Evolutionary conservation across 2,797 vertebrate genomes (phyloP).

Genomic region (Dermochelys coriacea): DNA sequence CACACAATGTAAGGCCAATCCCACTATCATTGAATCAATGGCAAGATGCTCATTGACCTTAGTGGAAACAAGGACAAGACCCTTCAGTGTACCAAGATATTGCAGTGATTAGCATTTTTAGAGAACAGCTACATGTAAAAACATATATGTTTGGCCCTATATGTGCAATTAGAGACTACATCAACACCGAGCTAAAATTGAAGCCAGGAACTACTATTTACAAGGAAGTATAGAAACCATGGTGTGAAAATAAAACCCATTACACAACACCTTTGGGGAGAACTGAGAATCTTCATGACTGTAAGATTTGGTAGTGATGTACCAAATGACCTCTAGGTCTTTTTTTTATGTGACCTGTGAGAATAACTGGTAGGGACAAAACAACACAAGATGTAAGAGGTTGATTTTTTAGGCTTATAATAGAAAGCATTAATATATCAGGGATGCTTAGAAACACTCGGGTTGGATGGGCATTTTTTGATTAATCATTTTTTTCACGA

Average conservation of each 20-base stretch:
- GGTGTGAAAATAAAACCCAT: not conserved
- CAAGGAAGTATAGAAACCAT: not conserved
- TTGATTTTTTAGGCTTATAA: not conserved
- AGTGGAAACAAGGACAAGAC: not conserved
- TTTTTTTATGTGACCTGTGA: not conserved
- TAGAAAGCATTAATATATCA: not conserved
- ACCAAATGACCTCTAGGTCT: rapidly evolving
- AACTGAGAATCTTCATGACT: not conserved
- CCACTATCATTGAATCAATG: not conserved
- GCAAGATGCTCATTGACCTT: not conserved
- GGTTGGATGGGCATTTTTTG: not conserved
- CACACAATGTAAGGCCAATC: constrained; percentile 21
- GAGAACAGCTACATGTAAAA: not conserved
- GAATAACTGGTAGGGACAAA: constrained; percentile 22
- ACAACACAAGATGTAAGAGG: not conserved
- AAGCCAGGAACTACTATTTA: not conserved
- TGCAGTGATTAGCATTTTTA: not conserved
- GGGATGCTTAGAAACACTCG: not conserved
- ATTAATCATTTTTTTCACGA: too few relatives aligned
- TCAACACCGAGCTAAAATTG: not conserved
- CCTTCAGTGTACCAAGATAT: not conserved
- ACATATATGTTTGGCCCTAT: not conserved
- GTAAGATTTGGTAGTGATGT: not conserved
- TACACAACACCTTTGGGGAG: not conserved
- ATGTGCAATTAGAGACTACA: not conserved